These are phyloP conservation scores for Valencia hispanica DNA, from an alignment of 2,797 vertebrate genomes.

Conservation along the genomic window DNA sequence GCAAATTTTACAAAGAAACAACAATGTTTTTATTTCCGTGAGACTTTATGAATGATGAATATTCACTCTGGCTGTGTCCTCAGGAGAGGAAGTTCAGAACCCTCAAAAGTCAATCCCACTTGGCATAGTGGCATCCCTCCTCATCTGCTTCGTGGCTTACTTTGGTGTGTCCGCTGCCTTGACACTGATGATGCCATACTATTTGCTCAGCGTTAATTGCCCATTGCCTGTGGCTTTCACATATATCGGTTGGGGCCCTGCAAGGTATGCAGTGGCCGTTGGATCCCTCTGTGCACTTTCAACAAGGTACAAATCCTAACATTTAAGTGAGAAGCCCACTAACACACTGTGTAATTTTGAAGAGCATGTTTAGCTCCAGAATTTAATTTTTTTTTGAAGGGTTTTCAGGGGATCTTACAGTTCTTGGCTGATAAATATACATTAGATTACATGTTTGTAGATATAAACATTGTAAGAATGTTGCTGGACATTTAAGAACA, in stretches of 20 bases:
- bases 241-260: conserved; percentile 84
- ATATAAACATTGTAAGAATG: neutral
- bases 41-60: neutral
- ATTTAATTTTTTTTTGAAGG: too few relatives aligned
- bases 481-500: conserved; percentile 2
- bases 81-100: conserved; percentile 88
- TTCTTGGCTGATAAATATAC: neutral
- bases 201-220: conserved; percentile 82
- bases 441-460: neutral
- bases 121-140: conserved; percentile 84
- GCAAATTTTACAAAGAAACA: neutral
- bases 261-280: conserved; percentile 83
- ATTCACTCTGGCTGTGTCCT: conserved; percentile 18
- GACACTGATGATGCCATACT: conserved; percentile 90
- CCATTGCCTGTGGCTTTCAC: conserved; percentile 86
- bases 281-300: conserved; percentile 90
- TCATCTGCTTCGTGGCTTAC: conserved; percentile 89
- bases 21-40: neutral
- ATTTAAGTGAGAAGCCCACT: neutral
- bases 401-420: neutral
- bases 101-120: conserved; percentile 87
- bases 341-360: neutral
- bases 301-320: conserved; percentile 78
- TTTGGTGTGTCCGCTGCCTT: conserved; percentile 88
- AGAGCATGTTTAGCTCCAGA: neutral